Conservation (phyloP, 2,113 vertebrate species). For the Gavialis gangeticus region DNA sequence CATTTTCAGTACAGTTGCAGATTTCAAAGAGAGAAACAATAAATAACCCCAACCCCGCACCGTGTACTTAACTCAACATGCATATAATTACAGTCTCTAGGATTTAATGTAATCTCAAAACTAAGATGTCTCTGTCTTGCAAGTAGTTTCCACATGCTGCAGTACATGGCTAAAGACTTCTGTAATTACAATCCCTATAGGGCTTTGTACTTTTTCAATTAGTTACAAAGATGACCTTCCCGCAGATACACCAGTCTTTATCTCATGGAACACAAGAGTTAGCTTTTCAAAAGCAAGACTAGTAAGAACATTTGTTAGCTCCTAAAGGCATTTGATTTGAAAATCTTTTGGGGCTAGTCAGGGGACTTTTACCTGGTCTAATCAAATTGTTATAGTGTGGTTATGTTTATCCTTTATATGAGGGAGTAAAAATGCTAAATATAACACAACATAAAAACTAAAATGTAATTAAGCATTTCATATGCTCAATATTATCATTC, state of each 20-base stretch:
- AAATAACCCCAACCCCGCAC: background rate
- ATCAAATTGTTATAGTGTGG: background rate
- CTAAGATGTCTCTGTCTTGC: conserved; percentile 49
- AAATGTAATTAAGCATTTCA: conserved; percentile 38
- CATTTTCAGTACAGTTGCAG: background rate
- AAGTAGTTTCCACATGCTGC: conserved; percentile 52
- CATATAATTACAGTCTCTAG: conserved; percentile 56
- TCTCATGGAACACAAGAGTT: background rate
- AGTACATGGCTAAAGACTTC: conserved; percentile 35
- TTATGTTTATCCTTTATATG: background rate
- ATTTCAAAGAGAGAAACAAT: background rate
- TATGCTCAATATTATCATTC: conserved; percentile 18
- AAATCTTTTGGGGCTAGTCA: background rate
- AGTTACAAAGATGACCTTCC: conserved; percentile 56
- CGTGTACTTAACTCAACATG: conserved; percentile 3
- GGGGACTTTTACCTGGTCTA: background rate
- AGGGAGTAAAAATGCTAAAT: background rate
- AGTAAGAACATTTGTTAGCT: background rate
- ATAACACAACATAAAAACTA: background rate
- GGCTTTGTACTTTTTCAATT: conserved; percentile 47
- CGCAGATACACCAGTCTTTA: conserved; percentile 21
- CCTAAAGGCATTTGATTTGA: background rate
- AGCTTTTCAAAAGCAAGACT: background rate
- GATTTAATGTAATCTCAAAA: conserved; percentile 63
- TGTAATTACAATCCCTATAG: conserved; percentile 57